Percentiles rank a stretch among this genome's conserved stretches.
Evolutionary conservation across 2,113 vertebrate genomes (phyloP).

Genomic region (Colistium nudipinnis): DNA sequence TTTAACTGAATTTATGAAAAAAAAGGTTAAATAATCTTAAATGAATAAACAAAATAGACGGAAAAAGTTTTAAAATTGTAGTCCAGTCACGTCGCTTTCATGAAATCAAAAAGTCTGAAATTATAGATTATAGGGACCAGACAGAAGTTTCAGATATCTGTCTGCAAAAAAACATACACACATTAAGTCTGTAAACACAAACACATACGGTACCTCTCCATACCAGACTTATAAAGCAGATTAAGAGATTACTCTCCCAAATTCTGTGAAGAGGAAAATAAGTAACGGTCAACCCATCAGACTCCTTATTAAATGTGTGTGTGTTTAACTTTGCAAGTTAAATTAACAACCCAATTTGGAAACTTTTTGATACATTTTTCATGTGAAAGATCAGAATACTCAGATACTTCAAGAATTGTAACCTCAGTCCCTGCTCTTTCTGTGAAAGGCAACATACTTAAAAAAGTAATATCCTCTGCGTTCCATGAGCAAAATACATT

Average conservation of each 20-base stretch:
- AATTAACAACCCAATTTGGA: not conserved
- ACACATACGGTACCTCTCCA: conserved; percentile 24
- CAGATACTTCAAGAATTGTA: no score
- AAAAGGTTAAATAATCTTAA: not conserved
- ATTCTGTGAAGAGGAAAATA: conserved; percentile 63
- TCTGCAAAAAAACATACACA: not conserved
- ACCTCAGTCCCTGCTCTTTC: no score
- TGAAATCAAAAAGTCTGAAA: not conserved
- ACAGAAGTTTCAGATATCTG: conserved; percentile 22
- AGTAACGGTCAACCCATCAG: conserved; percentile 38
- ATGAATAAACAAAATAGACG: not conserved
- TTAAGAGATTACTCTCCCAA: conserved; percentile 76
- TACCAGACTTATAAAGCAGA: conserved; percentile 77
- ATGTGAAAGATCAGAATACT: not conserved
- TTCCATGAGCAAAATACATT: no score
- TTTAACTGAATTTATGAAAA: not conserved
- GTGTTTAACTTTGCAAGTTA: not conserved
- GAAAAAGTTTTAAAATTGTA: not conserved
- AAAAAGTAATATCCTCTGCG: not conserved
- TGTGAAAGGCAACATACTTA: not conserved
- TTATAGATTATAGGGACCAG: not conserved
- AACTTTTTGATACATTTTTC: not conserved
- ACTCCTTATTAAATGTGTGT: conserved; percentile 21
- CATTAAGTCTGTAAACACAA: conserved; percentile 33
- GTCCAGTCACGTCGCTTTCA: not conserved